Percentiles rank a stretch among this genome's conserved stretches.
Conservation (phyloP, 2,888 invertebrate genomes). For the Agrochola litura region DNA sequence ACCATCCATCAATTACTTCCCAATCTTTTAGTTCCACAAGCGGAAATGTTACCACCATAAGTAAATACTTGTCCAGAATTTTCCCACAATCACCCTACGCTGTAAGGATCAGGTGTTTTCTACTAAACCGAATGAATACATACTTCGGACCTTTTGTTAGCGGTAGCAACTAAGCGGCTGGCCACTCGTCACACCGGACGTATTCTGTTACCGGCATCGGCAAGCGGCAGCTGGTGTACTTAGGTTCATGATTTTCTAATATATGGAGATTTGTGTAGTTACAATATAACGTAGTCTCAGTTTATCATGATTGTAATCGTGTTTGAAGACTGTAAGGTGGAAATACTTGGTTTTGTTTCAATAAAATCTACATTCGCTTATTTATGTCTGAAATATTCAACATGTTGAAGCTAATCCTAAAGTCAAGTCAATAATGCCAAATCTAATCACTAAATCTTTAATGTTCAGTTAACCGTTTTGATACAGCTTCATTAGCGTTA, state of each 20-base stretch:
- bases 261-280: slow-evolving; percentile 14
- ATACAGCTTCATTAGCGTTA: slow-evolving; percentile 4
- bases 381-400: background rate
- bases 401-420: background rate
- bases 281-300: background rate
- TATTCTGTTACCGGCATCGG: slow-evolving; percentile 60
- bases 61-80: slow-evolving; percentile 34
- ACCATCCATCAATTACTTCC: background rate
- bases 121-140: slow-evolving; percentile 41
- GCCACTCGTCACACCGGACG: slow-evolving; percentile 65
- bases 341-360: background rate
- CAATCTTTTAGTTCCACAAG: background rate
- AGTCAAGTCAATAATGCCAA: background rate
- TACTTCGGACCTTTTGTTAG: slow-evolving; percentile 64
- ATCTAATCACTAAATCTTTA: background rate
- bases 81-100: slow-evolving; percentile 58
- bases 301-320: slow-evolving; percentile 1
- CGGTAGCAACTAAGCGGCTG: slow-evolving; percentile 50
- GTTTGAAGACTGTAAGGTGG: slow-evolving; percentile 5
- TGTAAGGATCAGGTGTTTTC: slow-evolving; percentile 63
- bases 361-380: background rate
- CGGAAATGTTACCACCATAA: slow-evolving; percentile 39
- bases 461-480: background rate
- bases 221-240: slow-evolving; percentile 56
- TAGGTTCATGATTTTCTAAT: slow-evolving; percentile 54